Percentiles rank a stretch among this genome's conserved stretches.
Conservation (phyloP, 2,888 invertebrate species). For the Mylabris sibirica region DNA sequence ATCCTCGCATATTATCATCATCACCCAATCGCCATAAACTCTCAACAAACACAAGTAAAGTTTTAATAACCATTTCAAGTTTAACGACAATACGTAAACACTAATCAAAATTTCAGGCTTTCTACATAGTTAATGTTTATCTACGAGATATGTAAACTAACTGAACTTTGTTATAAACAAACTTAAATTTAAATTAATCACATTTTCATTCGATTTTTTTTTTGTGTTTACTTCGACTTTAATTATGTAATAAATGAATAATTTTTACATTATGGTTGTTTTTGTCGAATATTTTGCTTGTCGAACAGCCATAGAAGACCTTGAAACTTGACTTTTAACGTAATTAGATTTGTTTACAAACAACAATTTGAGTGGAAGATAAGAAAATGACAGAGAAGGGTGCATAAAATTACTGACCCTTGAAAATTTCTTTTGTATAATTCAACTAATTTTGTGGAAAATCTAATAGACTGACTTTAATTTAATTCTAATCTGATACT, state of each 20-base stretch:
- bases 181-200: background rate
- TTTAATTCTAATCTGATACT: background rate
- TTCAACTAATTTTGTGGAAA: slow-evolving; percentile 8
- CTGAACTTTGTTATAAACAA: background rate
- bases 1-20: background rate
- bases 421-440: slow-evolving; percentile 23
- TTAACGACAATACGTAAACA: background rate
- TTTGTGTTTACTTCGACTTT: background rate
- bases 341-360: slow-evolving; percentile 37
- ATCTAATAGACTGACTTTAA: background rate
- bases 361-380: slow-evolving; percentile 24
- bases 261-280: too few species aligned
- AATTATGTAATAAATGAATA: background rate
- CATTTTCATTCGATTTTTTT: background rate
- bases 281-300: too few species aligned
- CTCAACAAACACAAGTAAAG: background rate
- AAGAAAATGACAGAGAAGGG: slow-evolving; percentile 15
- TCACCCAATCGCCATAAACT: background rate
- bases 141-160: slow-evolving; percentile 1
- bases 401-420: slow-evolving; percentile 35
- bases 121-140: background rate
- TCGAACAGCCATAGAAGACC: too few species aligned
- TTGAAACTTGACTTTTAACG: slow-evolving; percentile 10
- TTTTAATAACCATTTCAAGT: slow-evolving; percentile 5
- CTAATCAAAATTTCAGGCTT: slow-evolving; percentile 8